Evolutionary conservation across 1,140 invertebrate species (phyloP).

Genomic region (Trissolcus basalis): DNA sequence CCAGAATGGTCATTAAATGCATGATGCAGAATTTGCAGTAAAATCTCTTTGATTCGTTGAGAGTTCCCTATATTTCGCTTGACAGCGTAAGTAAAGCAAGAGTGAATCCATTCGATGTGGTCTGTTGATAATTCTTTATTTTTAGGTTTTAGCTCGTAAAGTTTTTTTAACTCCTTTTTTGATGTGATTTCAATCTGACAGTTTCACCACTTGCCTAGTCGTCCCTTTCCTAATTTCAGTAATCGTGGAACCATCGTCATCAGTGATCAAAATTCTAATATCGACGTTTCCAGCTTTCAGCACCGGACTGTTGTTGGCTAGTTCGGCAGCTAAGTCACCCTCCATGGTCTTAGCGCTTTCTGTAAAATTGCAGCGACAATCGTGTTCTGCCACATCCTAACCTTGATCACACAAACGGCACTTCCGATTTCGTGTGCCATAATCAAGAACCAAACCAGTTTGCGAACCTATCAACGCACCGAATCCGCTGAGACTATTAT

Average conservation of each 20-base stretch:
- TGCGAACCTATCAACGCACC: slow-evolving; percentile 19
- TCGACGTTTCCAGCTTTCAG: slow-evolving; percentile 5
- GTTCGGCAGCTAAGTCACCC: background rate
- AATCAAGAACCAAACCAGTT: slow-evolving; percentile 9
- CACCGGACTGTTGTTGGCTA: background rate
- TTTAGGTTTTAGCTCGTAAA: slow-evolving; percentile 34
- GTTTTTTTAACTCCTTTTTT: slow-evolving; percentile 37
- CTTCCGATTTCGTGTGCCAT: slow-evolving; percentile 22
- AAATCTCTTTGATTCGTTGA: slow-evolving; percentile 11
- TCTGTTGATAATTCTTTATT: slow-evolving; percentile 22
- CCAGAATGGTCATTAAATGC: slow-evolving; percentile 34
- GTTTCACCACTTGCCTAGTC: slow-evolving; percentile 27
- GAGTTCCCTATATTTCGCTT: slow-evolving; percentile 39
- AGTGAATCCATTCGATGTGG: slow-evolving; percentile 22
- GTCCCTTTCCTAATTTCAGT: slow-evolving; percentile 15
- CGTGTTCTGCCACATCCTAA: slow-evolving; percentile 11
- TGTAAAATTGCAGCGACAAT: slow-evolving; percentile 35
- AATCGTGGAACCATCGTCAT: slow-evolving; percentile 37
- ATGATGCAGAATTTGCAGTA: slow-evolving; percentile 40
- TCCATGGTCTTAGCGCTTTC: slow-evolving; percentile 1
- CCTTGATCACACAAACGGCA: slow-evolving; percentile 28
- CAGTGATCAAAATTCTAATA: slow-evolving; percentile 26
- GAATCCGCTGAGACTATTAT: slow-evolving; percentile 22
- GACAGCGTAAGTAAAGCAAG: slow-evolving; percentile 40
- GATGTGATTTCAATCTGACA: slow-evolving; percentile 9